Evolutionary conservation across 2,797 vertebrate genomes (phyloP), one percentile per base, ranked within the genome.

Genomic region (Dryobates pubescens): DNA sequence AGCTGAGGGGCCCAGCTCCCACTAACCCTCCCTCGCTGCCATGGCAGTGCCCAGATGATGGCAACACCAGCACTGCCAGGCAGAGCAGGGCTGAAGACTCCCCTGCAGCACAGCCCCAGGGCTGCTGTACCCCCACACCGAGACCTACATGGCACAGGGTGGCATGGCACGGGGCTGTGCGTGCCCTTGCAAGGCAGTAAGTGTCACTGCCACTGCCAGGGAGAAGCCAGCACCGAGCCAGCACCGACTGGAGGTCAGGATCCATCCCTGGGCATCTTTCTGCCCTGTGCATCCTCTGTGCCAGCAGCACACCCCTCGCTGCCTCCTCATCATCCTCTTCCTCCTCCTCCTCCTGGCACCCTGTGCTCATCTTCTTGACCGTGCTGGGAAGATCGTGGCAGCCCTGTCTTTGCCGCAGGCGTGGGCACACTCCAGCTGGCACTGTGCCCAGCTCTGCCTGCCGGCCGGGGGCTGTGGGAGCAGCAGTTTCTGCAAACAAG

Each of bases 211-310:
- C 34, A 23, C n/a, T 77, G 38, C 24, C n/a, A 38, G 58, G 59
- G 68, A 34, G 62, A 71, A 77, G n/a, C 30, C 62, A 47, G 38
- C n/a, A 30, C 32, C 0, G 2, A 64, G 13, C 22, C 74, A 65
- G 64, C 89, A 23, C 26, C 8, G 7, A 19, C 38, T 67, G 89
- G 63, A 72, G 61, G 32, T 70, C 65, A 57, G 43, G 13, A 43
- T 57, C 49, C 20, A 10, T n/a, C 75, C 53, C 53, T 8, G 61
- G 73, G 57, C 61, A 26, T 67, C 49, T 69, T 49, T n/a, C 38
- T 57, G 64, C 36, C 1, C 0, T 0, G 0, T 10, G 14, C 34
- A 7, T 43, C 84, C 82, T 38, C 56, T 19, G 17, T 34, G 74
- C 70, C 57, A 81, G 64, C 16, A 6, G 56, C 30, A 12, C 0